Evolutionary conservation across 1,140 invertebrate genomes (phyloP), one percentile per base, ranked within the genome.

Genomic region (Leptinotarsa texana): DNA sequence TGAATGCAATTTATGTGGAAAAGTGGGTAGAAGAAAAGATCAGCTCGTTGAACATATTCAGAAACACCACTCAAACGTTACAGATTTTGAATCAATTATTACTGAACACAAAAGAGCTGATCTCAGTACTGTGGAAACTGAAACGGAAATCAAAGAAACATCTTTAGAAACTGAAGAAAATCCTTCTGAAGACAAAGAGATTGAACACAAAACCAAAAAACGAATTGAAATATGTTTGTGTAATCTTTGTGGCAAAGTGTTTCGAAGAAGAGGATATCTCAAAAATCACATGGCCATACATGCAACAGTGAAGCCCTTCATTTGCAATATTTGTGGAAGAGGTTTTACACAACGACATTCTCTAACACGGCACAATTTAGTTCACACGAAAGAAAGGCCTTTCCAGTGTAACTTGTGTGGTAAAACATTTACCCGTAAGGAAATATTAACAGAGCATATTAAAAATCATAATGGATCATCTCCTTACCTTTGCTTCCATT

Each of bases 311-410:
- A 89, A 90, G 70, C 93, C 94, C 0, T 94, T 91, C 81, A 87
- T 89, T 72, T 96, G 95, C 81, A 89, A 90, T 57, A 88, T 92
- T 1, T 96, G 95, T 82, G 89, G 89, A 0, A 91, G 91, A 76
- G 87, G 89, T 1, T 96, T 95, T 81, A 91, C 89, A 1, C 88
- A 93, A 3, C 87, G 89, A 22, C 89, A 80, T 33, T 78, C 92
- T 74, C 84, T 94, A 74, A 89, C 90, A 21, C 89, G 89, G 18
- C 93, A 94, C 80, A 84, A 78, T 15, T 79, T 82, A 57, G 81
- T 77, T 18, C 88, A 89, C 69, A 83, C 81, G 47, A 78, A 79
- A 82, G 67, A 75, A 18, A 78, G 68, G 66, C 48, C 57, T 4
- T 74, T 62, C 4, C 57, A 69, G 67, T 77, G 72, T 73, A 63